Evolutionary conservation across 2,888 invertebrate species (phyloP).

Genomic region (Ectemnius continuus): DNA sequence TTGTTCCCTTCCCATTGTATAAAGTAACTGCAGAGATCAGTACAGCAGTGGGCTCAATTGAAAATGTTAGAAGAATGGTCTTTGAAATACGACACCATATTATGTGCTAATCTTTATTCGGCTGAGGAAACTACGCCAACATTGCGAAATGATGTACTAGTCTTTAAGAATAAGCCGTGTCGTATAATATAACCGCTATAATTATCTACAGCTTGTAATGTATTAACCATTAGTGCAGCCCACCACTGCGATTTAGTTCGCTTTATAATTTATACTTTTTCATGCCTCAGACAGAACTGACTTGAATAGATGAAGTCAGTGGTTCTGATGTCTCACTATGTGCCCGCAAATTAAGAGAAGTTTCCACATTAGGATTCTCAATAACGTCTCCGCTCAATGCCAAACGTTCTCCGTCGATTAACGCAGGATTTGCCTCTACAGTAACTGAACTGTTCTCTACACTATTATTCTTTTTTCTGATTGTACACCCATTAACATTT

Average conservation of each 20-base stretch:
- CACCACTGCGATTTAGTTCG: no score
- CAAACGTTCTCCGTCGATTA: slow-evolving; percentile 75
- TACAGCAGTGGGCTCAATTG: slow-evolving; percentile 47
- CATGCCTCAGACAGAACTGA: slow-evolving; percentile 80
- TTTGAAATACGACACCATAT: no score
- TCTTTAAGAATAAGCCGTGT: background rate
- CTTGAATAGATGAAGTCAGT: slow-evolving; percentile 81
- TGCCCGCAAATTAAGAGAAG: slow-evolving; percentile 79
- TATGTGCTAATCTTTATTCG: slow-evolving; percentile 13
- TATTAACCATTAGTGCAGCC: no score
- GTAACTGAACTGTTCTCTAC: slow-evolving; percentile 76
- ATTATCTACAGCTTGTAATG: no score
- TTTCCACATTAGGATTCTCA: slow-evolving; percentile 78
- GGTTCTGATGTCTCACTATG: slow-evolving; percentile 78
- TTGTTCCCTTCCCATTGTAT: slow-evolving; percentile 56
- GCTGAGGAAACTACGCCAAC: no score
- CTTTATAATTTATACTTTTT: no score
- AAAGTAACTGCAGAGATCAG: slow-evolving; percentile 49
- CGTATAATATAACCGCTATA: no score
- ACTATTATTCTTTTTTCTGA: slow-evolving; percentile 78
- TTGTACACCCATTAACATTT: slow-evolving; percentile 76
- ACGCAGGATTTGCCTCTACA: slow-evolving; percentile 76
- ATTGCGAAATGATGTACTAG: background rate
- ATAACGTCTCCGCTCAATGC: slow-evolving; percentile 55
- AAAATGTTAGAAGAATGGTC: slow-evolving; percentile 19